Evolutionary conservation across 1,140 invertebrate species (phyloP), one percentile per base, ranked within the genome.

Genomic region (Drosophila kohkoa): DNA sequence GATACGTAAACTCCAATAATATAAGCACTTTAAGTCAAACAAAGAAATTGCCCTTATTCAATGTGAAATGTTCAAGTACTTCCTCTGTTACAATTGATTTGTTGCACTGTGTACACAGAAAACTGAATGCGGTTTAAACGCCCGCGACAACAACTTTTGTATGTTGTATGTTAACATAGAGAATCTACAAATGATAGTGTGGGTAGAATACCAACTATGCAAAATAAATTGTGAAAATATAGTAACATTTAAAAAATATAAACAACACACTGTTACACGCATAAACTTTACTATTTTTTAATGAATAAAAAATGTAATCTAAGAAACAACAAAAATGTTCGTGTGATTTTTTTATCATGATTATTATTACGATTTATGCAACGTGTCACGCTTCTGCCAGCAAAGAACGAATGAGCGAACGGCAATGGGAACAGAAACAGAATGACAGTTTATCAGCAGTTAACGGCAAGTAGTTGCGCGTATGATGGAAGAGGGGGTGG

Each of bases 311-410:
- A 77, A 82, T 80, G 73, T 80, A 88, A 82, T 87, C 83, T 82
- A 78, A 69, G 45, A 28, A 52, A 66, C 35, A 67, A 70, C 28
- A 20, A 66, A 41, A 16, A 68, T 55, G 38, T 62, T 46, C 43
- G 48, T 54, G 59, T 52, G 60, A 43, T 45, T 74, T 83, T 80
- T 80, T 85, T 25, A 83, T 85, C 81, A 73, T 71, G 70, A 81
- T 77, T 85, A 88, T 75, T 71, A 76, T 76, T 81, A 81, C 66
- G 86, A 89, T 85, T 85, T 82, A 78, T 70, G 85, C 85, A 81
- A 89, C 85, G 85, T 89, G 85, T 82, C 85, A 77, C 65, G 48
- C 64, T 25, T 25, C 20, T 75, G 75, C 45, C 71, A 57, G 71
- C 59, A 20, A 65, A n/a, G 5, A 59, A 28, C 63, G 45, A 55